A percentile compares a stretch with the other conserved stretches of the same genome.
phyloP scores from a whole-genome alignment of 2,888 invertebrate genomes.

The Crioceris asparagi region DNA sequence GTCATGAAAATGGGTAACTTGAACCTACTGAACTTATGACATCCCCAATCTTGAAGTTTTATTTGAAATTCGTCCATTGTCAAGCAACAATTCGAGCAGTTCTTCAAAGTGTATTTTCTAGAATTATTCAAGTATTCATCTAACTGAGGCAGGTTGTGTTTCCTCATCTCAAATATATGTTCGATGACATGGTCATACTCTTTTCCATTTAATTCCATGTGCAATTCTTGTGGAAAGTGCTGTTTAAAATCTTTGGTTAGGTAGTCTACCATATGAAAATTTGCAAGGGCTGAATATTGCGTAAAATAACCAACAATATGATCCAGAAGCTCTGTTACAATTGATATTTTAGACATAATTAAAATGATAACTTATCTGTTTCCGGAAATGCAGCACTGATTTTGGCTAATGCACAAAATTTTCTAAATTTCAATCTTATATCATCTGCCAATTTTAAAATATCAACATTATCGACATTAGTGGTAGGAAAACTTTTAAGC shows the following conservation, averaged over 20 bases:
- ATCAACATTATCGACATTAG: conserved; percentile 55
- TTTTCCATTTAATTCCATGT: too few relatives aligned
- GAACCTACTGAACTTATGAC: conserved; percentile 32
- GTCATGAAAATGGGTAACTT: conserved; percentile 62
- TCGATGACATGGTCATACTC: too few relatives aligned
- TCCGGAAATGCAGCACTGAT: conserved; percentile 45
- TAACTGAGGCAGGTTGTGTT: conserved; percentile 24
- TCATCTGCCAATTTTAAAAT: conserved; percentile 49
- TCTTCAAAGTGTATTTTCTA: conserved; percentile 28
- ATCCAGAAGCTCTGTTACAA: conserved; percentile 39
- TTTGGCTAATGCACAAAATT: conserved; percentile 56
- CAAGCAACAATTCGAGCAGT: conserved; percentile 36
- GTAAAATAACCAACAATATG: conserved; percentile 45
- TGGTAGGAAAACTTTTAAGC: conserved; percentile 53
- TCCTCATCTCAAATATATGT: too few relatives aligned
- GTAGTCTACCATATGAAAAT: conserved; percentile 70
- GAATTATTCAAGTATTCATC: conserved; percentile 26
- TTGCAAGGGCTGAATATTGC: conserved; percentile 51
- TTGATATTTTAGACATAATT: conserved; percentile 18
- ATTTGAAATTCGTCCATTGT: conserved; percentile 36
- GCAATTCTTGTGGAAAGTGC: conserved; percentile 50
- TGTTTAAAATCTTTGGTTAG: conserved; percentile 52
- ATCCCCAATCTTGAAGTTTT: conserved; percentile 29
- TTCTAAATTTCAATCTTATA: conserved; percentile 59
- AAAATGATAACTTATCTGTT: conserved; percentile 50